A percentile compares a stretch with the other conserved stretches of the same genome.
phyloP scores from a whole-genome alignment of 2,797 vertebrate genomes.

The Acanthurus leucopareius region DNA sequence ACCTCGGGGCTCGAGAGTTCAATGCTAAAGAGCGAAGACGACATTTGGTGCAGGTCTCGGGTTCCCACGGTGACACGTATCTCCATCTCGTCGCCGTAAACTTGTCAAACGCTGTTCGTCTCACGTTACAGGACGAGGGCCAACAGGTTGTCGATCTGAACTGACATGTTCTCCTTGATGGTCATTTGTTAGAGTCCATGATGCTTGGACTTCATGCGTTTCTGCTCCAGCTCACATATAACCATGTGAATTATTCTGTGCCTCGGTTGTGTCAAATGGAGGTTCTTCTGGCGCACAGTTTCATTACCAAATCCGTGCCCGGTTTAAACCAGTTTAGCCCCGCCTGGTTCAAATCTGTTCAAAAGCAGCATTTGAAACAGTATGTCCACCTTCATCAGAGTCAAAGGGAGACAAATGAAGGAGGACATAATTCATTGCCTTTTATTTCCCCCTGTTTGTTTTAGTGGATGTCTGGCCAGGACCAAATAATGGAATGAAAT shows the following conservation, averaged over 20 bases:
- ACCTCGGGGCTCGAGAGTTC: conserved; percentile 19
- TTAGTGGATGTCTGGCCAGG: conserved; percentile 46
- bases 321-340: conserved; percentile 57
- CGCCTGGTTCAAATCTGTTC: conserved; percentile 49
- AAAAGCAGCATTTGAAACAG: conserved; percentile 66
- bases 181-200: neutral
- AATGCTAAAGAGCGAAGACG: conserved; percentile 31
- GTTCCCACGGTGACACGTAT: conserved; percentile 15
- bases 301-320: conserved; percentile 60
- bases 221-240: conserved; percentile 32
- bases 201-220: conserved; percentile 12
- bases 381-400: conserved; percentile 66
- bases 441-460: conserved; percentile 62
- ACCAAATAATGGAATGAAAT: conserved; percentile 68
- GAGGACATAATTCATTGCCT: conserved; percentile 56
- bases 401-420: conserved; percentile 57
- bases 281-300: conserved; percentile 63
- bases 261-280: conserved; percentile 65
- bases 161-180: neutral
- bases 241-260: conserved; percentile 54
- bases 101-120: neutral
- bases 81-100: neutral
- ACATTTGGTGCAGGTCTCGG: conserved; percentile 37
- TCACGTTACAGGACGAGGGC: neutral
- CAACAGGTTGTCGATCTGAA: neutral